Percentiles rank a stretch among this genome's conserved stretches.
Evolutionary conservation across 2,113 vertebrate species (phyloP).

Genomic region (Dunckerocampus dactyliophorus): DNA sequence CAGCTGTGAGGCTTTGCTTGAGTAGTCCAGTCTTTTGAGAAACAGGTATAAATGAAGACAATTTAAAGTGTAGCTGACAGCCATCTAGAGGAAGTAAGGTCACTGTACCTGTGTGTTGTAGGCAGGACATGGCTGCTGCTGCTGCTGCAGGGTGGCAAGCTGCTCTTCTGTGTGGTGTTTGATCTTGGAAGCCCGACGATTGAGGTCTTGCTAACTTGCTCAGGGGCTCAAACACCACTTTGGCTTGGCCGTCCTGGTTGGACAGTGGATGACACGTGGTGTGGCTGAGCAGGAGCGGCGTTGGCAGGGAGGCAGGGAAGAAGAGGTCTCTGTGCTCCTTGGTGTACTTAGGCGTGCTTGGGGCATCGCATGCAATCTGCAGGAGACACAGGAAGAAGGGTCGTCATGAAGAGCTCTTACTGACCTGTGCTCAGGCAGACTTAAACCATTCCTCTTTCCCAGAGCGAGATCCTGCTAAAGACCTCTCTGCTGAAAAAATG

Average conservation of each 20-base stretch:
- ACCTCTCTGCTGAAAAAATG: constrained; percentile 1
- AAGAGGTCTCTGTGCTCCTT: constrained; percentile 88
- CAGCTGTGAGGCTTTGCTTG: too few species aligned
- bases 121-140: constrained; percentile 54
- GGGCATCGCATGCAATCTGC: constrained; percentile 80
- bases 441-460: constrained; percentile 12
- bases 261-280: constrained; percentile 56
- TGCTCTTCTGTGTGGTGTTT: constrained; percentile 50
- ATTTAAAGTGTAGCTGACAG: neutral
- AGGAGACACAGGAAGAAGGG: constrained; percentile 29
- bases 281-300: constrained; percentile 58
- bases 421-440: constrained; percentile 8
- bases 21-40: neutral
- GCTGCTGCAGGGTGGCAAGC: constrained; percentile 38
- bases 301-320: constrained; percentile 76
- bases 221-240: constrained; percentile 66
- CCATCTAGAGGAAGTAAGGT: neutral
- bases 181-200: constrained; percentile 64
- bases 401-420: constrained; percentile 10
- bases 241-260: constrained; percentile 63
- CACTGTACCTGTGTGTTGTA: constrained; percentile 63
- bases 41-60: neutral
- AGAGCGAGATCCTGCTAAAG: constrained; percentile 3
- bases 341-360: constrained; percentile 86
- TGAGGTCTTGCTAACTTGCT: constrained; percentile 68